phyloP scores from a whole-genome alignment of 2,888 invertebrate species.

The Acleris sparsana region DNA sequence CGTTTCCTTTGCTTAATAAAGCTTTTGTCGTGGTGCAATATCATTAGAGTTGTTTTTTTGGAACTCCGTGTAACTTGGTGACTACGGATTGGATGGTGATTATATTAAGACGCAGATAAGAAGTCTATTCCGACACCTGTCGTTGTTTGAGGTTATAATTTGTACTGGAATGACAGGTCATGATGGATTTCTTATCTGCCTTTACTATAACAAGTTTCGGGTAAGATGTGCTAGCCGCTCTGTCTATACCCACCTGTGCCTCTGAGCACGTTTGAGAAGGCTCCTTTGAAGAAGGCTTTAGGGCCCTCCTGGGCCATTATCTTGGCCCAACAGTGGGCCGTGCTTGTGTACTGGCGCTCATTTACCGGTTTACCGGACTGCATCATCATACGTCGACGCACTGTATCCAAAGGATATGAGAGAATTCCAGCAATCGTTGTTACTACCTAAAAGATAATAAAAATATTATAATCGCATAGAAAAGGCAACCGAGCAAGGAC shows the following conservation, averaged over 20 bases:
- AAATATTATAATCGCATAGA: not conserved
- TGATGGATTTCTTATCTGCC: too few relatives aligned
- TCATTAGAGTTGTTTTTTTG: too few relatives aligned
- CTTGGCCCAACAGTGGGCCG: constrained; percentile 93
- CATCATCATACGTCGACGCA: constrained; percentile 99
- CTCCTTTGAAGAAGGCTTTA: constrained; percentile 96
- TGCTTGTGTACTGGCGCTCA: constrained; percentile 94
- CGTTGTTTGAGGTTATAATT: too few relatives aligned
- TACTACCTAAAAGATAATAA: constrained; percentile 71
- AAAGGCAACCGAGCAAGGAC: too few relatives aligned
- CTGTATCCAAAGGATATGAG: constrained; percentile 98
- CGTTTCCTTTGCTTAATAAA: too few relatives aligned
- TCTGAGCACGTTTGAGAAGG: constrained; percentile 95
- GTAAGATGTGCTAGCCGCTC: not conserved
- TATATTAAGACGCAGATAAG: too few relatives aligned
- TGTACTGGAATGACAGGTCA: too few relatives aligned
- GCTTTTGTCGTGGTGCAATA: too few relatives aligned
- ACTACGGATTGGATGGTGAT: too few relatives aligned
- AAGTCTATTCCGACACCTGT: too few relatives aligned
- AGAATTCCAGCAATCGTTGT: constrained; percentile 92
- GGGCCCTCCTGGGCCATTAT: constrained; percentile 92
- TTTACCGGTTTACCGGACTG: constrained; percentile 92
- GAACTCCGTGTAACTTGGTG: too few relatives aligned
- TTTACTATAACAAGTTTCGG: not conserved
- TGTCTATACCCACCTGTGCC: constrained; percentile 90